Base-by-base conservation (phyloP, 2,888 invertebrate species). In the Pardosa pseudoannulata region DNA sequence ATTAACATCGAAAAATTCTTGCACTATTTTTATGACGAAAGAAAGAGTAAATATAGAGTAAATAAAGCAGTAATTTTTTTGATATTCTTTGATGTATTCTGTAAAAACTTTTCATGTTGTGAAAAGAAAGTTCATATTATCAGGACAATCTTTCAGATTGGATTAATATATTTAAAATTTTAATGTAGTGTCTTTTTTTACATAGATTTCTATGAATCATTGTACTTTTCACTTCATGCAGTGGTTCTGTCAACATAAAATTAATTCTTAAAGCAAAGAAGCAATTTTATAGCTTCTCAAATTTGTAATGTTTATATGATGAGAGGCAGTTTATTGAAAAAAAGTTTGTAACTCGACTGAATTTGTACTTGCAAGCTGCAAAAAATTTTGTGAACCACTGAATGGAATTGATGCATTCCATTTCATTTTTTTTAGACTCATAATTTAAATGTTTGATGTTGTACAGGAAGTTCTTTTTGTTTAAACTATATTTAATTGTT, bases 81-180 rank as follows among this genome's bases (percentile, higher is more conserved):
- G n/a, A n/a, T n/a, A n/a, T n/a, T n/a, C n/a, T n/a, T n/a, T n/a
- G n/a, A n/a, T n/a, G n/a, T n/a, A n/a, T n/a, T n/a, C n/a, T n/a
- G n/a, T n/a, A n/a, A n/a, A n/a, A n/a, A n/a, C n/a, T n/a, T n/a
- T n/a, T n/a, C n/a, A n/a, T n/a, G n/a, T n/a, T n/a, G n/a, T n/a
- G n/a, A n/a, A n/a, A n/a, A n/a, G n/a, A n/a, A n/a, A n/a, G n/a
- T n/a, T n/a, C n/a, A n/a, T n/a, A n/a, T n/a, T n/a, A 56, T 56
- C 56, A 56, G 56, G 56, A 56, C 56, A 56, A 56, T 56, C 56
- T 56, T 56, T 56, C 56, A 56, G 56, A 56, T 23, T 56, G 56
- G 56, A 56, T 36, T 36, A 36, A 36, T 7, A 36, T 46, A 16
- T 46, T 16, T 11, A 46, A 46, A n/a, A 46, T 46, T 56, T 56